phyloP scores from a whole-genome alignment of 2,888 invertebrate species.

The Rhagium mordax region DNA sequence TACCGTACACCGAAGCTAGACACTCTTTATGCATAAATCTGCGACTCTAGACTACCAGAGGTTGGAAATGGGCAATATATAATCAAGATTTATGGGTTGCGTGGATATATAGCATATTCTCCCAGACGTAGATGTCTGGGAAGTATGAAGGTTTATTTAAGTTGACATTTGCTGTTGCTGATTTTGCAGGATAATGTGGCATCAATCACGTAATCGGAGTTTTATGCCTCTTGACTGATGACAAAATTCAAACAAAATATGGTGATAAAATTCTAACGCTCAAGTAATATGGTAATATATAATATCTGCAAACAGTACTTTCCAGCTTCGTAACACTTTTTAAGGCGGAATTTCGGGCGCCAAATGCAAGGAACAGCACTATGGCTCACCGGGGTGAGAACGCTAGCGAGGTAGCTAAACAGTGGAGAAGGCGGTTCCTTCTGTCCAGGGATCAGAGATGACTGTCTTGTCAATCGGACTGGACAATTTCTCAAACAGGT shows the following conservation, averaged over 20 bases:
- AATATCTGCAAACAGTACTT: no score
- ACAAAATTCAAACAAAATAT: neutral
- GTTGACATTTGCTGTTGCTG: constrained; percentile 27
- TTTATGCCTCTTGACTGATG: neutral
- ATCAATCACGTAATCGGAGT: constrained; percentile 36
- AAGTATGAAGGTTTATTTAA: constrained; percentile 41
- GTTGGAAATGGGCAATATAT: constrained; percentile 42
- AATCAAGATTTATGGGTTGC: constrained; percentile 43
- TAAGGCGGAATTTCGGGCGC: no score
- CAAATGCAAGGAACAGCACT: no score
- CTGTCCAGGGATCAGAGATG: no score
- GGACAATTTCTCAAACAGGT: no score
- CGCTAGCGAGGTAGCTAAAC: no score
- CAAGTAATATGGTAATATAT: no score
- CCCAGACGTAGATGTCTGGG: constrained; percentile 39
- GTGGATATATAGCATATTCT: constrained; percentile 51
- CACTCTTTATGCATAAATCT: constrained; percentile 37
- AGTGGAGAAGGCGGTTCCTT: no score
- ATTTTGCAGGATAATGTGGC: constrained; percentile 40
- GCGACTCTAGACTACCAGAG: constrained; percentile 30
- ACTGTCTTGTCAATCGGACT: no score
- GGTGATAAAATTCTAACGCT: neutral
- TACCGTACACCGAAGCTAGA: constrained; percentile 40
- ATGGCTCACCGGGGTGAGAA: no score
- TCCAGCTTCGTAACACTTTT: no score